A percentile compares a stretch with the other conserved stretches of the same genome.
These are phyloP conservation scores for Syngnathoides biaculeatus DNA, from an alignment of 2,113 vertebrate species.

Conservation along the genomic window DNA sequence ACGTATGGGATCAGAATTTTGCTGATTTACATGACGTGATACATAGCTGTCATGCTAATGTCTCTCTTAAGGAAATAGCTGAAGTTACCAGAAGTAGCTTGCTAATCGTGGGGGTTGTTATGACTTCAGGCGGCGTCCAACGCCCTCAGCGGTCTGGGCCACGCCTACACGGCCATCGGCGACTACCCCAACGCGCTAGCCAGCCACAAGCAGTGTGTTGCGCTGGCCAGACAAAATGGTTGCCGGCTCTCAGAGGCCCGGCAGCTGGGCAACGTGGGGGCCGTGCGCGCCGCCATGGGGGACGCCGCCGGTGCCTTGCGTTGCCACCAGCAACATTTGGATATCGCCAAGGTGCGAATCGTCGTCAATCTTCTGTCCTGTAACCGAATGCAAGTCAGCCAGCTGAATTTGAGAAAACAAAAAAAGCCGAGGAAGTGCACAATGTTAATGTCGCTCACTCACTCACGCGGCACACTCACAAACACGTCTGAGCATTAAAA, in stretches of 20 bases:
- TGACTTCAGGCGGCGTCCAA: constrained; percentile 84
- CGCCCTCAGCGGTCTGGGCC: constrained; percentile 92
- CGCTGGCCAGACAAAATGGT: constrained; percentile 88
- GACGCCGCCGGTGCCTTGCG: constrained; percentile 90
- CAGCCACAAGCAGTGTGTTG: constrained; percentile 95
- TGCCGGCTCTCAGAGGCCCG: constrained; percentile 89
- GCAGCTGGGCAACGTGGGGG: constrained; percentile 96
- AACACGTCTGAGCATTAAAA: too few species aligned
- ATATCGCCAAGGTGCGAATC: constrained; percentile 79
- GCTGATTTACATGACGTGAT: background rate
- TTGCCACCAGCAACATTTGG: constrained; percentile 89
- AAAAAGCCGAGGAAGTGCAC: background rate
- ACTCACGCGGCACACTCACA: too few species aligned
- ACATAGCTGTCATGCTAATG: background rate
- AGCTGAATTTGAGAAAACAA: background rate
- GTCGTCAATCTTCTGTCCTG: background rate
- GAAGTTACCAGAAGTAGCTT: background rate
- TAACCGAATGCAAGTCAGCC: background rate
- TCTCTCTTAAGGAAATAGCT: background rate
- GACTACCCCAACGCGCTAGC: constrained; percentile 94
- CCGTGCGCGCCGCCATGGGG: constrained; percentile 95
- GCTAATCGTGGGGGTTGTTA: constrained; percentile 2
- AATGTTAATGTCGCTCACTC: too few species aligned
- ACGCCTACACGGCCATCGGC: constrained; percentile 94
- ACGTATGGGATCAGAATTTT: background rate